Percentiles rank a stretch among this genome's conserved stretches.
phyloP scores from a whole-genome alignment of 2,113 vertebrate genomes.

The Rousettus leschenaultii region DNA sequence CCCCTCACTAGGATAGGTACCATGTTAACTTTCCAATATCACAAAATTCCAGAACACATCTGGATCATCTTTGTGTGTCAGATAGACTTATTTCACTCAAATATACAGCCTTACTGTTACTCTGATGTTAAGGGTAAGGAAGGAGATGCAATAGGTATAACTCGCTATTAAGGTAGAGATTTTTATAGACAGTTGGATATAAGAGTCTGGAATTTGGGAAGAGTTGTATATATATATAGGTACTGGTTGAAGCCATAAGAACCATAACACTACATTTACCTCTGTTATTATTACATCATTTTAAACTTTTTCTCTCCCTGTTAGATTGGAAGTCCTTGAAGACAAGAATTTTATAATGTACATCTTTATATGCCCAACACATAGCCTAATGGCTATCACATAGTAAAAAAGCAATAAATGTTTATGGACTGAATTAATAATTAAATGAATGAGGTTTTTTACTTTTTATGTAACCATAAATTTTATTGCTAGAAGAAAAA shows the following conservation, averaged over 20 bases:
- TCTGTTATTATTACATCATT: background rate
- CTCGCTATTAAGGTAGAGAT: background rate
- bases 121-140: background rate
- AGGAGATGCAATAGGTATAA: background rate
- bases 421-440: background rate
- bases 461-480: background rate
- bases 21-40: background rate
- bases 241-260: background rate
- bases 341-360: background rate
- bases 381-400: background rate
- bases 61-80: background rate
- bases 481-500: background rate
- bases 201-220: background rate
- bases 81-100: background rate
- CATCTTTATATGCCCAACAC: background rate
- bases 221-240: background rate
- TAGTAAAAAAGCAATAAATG: background rate
- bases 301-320: background rate
- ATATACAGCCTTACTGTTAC: background rate
- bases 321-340: background rate
- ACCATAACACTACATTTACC: background rate
- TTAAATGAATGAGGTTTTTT: background rate
- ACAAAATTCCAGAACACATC: background rate
- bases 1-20: background rate
- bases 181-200: background rate